Evolutionary conservation across 2,888 invertebrate genomes (phyloP).

Genomic region (Cecidostiba fungosa): DNA sequence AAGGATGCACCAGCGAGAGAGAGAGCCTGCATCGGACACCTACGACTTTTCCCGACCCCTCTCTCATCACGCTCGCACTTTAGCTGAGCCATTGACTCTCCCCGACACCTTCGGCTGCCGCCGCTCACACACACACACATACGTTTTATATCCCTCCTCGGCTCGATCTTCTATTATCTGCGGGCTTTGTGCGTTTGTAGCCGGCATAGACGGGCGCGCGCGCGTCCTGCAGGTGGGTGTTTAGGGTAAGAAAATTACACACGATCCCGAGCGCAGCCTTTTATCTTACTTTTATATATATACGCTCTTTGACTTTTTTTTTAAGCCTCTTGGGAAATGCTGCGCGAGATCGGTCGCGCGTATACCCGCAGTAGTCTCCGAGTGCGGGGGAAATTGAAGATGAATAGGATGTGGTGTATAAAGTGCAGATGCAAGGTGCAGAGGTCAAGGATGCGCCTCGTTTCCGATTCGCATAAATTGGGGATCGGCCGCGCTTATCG

Average conservation of each 20-base stretch:
- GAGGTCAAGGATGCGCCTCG: neutral
- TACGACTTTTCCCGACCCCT: constrained; percentile 45
- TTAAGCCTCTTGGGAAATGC: constrained; percentile 54
- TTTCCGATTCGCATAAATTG: constrained; percentile 12
- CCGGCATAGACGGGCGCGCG: neutral
- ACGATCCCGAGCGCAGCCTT: constrained; percentile 30
- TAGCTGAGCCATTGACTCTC: constrained; percentile 35
- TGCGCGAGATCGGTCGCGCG: constrained; percentile 9
- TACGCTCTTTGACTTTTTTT: neutral
- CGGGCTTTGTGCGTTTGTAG: constrained; percentile 16
- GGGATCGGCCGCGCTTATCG: neutral
- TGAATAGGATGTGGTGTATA: neutral
- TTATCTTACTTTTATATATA: constrained; percentile 33
- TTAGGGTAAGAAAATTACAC: constrained; percentile 59
- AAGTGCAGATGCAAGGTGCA: neutral
- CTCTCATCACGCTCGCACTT: neutral
- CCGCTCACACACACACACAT: neutral
- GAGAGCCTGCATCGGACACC: constrained; percentile 44
- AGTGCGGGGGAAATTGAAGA: constrained; percentile 26
- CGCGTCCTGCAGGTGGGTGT: constrained; percentile 58
- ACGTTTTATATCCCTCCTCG: constrained; percentile 15
- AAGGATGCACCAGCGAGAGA: constrained; percentile 30
- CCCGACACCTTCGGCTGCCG: constrained; percentile 7
- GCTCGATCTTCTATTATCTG: constrained; percentile 55
- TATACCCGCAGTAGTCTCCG: constrained; percentile 25